These are phyloP conservation scores for Pomatorhinus ruficollis DNA, from an alignment of 2,113 vertebrate species.

Conservation along the genomic window DNA sequence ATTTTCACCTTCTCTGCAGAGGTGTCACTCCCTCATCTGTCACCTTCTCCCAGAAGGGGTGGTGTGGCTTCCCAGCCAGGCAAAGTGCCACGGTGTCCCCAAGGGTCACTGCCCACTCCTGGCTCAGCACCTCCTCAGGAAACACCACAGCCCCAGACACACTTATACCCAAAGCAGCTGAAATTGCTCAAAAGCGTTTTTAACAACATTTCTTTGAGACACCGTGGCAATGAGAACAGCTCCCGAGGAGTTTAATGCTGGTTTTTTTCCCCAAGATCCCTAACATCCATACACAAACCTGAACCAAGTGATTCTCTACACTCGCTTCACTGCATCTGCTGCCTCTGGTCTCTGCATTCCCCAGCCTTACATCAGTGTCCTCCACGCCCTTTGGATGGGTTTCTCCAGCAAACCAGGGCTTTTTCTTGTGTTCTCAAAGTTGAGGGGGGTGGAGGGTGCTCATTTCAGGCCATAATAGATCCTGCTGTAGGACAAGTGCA, in stretches of 20 bases:
- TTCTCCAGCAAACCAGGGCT: background rate
- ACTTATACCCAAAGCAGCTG: background rate
- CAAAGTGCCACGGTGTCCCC: background rate
- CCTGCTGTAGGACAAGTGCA: background rate
- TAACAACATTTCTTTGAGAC: background rate
- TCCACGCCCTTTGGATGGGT: rapidly evolving
- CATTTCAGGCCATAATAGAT: background rate
- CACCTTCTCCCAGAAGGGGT: background rate
- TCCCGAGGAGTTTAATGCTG: background rate
- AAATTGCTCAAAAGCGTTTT: background rate
- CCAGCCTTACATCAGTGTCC: background rate
- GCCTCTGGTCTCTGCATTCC: background rate
- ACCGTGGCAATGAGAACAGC: background rate
- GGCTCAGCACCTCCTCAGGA: background rate
- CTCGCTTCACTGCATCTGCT: background rate
- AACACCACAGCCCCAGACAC: background rate
- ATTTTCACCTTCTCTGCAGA: background rate
- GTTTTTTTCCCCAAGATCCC: background rate
- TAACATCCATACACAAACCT: background rate
- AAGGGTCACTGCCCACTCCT: background rate
- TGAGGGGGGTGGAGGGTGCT: background rate
- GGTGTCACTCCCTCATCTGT: background rate
- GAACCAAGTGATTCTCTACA: background rate
- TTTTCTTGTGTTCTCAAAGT: background rate
- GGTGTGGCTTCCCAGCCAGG: rapidly evolving